Percentiles rank a stretch among this genome's conserved stretches.
These are phyloP conservation scores for Hesperia comma DNA, from an alignment of 2,888 invertebrate species.

Conservation along the genomic window DNA sequence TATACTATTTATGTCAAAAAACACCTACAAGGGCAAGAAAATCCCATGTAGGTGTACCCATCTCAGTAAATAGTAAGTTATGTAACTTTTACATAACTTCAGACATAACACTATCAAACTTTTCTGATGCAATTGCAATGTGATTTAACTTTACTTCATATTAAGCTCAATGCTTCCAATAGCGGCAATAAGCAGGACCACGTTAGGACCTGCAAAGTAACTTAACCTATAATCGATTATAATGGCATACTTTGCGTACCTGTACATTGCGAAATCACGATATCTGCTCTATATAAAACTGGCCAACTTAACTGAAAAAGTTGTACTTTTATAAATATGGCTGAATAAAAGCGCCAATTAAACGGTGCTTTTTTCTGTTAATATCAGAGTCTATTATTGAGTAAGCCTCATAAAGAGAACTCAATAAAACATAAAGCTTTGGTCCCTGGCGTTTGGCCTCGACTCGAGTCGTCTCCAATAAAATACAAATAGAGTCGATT, in stretches of 20 bases:
- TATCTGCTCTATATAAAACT: background rate
- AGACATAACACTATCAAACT: too few relatives aligned
- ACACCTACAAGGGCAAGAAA: too few relatives aligned
- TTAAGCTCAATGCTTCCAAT: too few relatives aligned
- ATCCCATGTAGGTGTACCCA: too few relatives aligned
- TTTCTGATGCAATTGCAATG: too few relatives aligned
- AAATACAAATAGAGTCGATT: conserved; percentile 80
- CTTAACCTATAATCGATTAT: too few relatives aligned
- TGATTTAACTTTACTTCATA: too few relatives aligned
- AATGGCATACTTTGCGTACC: background rate
- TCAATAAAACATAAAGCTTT: conserved; percentile 74
- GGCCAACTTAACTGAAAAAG: background rate
- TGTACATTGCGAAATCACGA: background rate
- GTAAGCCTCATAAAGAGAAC: conserved; percentile 66
- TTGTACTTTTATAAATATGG: background rate
- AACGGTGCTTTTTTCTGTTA: conserved; percentile 53
- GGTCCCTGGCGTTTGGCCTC: conserved; percentile 59
- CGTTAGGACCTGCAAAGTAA: too few relatives aligned
- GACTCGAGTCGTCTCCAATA: conserved; percentile 69
- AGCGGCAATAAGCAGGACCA: background rate
- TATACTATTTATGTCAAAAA: too few relatives aligned
- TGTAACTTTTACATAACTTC: too few relatives aligned
- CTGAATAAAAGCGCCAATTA: conserved; percentile 54
- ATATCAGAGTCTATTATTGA: conserved; percentile 60
- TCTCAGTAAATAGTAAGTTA: too few relatives aligned